Conservation (phyloP, 2,888 invertebrate genomes). For the Himalopsyche japonica region DNA sequence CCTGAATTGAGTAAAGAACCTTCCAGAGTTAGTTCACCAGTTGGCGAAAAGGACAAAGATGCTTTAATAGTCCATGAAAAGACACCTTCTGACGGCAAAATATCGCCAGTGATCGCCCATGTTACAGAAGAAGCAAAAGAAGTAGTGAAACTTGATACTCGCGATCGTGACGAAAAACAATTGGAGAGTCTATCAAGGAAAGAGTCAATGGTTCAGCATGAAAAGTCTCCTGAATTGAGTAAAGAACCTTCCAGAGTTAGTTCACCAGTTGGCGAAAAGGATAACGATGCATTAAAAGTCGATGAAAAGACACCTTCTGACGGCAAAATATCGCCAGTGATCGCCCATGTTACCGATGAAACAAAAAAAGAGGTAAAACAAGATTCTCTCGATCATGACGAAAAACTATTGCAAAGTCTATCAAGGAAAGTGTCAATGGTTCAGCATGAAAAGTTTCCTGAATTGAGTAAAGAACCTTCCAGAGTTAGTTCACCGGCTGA, state of each 20-base stretch:
- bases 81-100: neutral
- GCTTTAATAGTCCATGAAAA: neutral
- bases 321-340: neutral
- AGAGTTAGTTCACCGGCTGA: too few species aligned
- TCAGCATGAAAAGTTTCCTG: too few species aligned
- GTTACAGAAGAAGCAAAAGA: too few species aligned
- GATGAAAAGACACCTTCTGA: too few species aligned
- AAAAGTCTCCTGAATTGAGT: too few species aligned
- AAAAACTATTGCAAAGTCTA: neutral
- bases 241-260: too few species aligned
- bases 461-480: too few species aligned
- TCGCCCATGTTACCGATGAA: neutral
- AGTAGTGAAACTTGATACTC: neutral
- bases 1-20: neutral
- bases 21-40: neutral
- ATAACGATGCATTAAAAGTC: too few species aligned
- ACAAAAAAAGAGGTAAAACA: neutral
- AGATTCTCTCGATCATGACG: neutral
- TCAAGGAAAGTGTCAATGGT: neutral
- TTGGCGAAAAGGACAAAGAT: neutral
- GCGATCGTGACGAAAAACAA: too few species aligned
- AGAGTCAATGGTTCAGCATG: too few species aligned
- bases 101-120: neutral
- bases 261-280: too few species aligned
- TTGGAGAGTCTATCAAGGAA: too few species aligned